These are phyloP conservation scores for Agapornis roseicollis DNA, from an alignment of 2,113 vertebrate genomes.

Conservation along the genomic window DNA sequence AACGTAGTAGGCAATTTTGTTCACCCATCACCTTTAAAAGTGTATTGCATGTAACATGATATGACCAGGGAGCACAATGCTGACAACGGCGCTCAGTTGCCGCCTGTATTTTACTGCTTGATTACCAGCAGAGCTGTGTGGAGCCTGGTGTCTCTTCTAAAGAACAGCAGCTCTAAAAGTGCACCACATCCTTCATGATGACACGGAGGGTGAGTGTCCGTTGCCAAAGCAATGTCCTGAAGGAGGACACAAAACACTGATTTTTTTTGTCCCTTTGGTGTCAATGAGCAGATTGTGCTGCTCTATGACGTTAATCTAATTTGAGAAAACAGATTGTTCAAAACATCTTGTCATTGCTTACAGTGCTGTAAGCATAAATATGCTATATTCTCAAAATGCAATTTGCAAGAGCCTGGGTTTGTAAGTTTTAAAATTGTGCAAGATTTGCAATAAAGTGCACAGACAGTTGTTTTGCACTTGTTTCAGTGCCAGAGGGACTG, in stretches of 20 bases:
- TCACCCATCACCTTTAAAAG: not conserved
- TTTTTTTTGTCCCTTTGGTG: not conserved
- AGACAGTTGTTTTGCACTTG: slow-evolving; percentile 30
- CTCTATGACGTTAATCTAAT: slow-evolving; percentile 29
- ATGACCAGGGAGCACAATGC: not conserved
- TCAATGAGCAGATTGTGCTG: slow-evolving; percentile 37
- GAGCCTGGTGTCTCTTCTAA: not conserved
- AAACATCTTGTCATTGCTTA: slow-evolving; percentile 36
- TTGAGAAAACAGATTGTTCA: slow-evolving; percentile 58
- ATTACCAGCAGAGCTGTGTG: not conserved
- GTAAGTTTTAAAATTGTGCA: slow-evolving; percentile 15
- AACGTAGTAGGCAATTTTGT: not conserved
- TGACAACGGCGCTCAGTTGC: not conserved
- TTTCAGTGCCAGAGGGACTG: not conserved
- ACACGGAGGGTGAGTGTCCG: not conserved
- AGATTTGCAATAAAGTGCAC: not conserved
- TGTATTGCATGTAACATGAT: not conserved
- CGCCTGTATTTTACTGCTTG: not conserved
- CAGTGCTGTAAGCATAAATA: slow-evolving; percentile 42
- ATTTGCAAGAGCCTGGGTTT: slow-evolving; percentile 5
- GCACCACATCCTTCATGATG: not conserved
- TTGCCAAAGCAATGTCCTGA: not conserved
- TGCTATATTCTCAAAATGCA: not conserved
- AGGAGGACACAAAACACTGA: not conserved
- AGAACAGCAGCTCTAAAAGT: not conserved